phyloP scores from a whole-genome alignment of 2,888 invertebrate species.

The Athripsodes cinereus region DNA sequence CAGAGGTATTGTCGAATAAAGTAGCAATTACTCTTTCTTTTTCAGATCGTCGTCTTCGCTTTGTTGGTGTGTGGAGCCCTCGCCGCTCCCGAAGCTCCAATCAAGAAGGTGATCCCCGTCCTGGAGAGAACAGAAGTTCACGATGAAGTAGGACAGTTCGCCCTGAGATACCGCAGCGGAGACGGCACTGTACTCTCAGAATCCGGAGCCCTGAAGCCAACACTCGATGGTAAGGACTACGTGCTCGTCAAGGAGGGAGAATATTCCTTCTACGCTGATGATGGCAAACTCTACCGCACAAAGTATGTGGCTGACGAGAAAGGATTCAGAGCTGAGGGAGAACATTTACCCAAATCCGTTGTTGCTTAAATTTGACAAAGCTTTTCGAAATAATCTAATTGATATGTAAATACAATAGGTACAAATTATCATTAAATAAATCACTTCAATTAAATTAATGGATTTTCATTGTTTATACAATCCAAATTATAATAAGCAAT shows the following conservation, averaged over 20 bases:
- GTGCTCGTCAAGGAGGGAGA: constrained; percentile 24
- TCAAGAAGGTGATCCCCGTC: constrained; percentile 14
- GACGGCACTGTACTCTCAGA: constrained; percentile 23
- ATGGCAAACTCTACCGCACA: constrained; percentile 22
- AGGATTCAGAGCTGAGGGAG: constrained; percentile 24
- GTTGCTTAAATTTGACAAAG: constrained; percentile 20
- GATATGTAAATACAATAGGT: too few species aligned
- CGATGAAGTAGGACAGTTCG: constrained; percentile 24
- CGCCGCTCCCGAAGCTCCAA: constrained; percentile 6
- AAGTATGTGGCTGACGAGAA: constrained; percentile 24
- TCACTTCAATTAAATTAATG: too few species aligned
- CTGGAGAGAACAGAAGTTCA: constrained; percentile 22
- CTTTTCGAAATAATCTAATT: too few species aligned
- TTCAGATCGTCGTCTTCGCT: not conserved
- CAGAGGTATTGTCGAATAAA: too few species aligned
- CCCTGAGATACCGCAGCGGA: constrained; percentile 20
- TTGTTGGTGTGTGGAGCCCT: not conserved
- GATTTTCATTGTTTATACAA: too few species aligned
- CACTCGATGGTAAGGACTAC: constrained; percentile 22
- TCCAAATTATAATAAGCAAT: too few species aligned
- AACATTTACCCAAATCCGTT: constrained; percentile 23
- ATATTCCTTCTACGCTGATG: constrained; percentile 18
- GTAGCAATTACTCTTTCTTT: too few species aligned
- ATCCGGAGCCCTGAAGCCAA: constrained; percentile 24
- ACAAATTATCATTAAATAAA: too few species aligned